These are phyloP conservation scores for Pseudococcus longispinus DNA, from an alignment of 2,888 invertebrate genomes.

Conservation along the genomic window DNA sequence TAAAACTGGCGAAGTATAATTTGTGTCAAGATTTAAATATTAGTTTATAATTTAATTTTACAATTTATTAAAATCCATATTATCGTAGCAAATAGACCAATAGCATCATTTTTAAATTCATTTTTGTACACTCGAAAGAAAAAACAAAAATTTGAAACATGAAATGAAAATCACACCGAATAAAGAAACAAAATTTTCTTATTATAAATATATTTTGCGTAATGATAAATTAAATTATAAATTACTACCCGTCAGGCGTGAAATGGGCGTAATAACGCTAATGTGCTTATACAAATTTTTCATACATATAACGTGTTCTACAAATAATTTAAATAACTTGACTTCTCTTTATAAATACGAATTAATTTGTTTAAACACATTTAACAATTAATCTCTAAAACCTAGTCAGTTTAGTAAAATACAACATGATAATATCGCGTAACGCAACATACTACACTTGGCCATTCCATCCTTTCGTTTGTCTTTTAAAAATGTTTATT, in stretches of 20 bases:
- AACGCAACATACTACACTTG: constrained; percentile 26
- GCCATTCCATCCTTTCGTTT: constrained; percentile 1
- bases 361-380: constrained; percentile 46
- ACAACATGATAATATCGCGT: constrained; percentile 33
- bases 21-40: not conserved
- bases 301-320: constrained; percentile 43
- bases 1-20: not conserved
- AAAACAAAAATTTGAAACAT: not conserved
- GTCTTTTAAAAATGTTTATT: constrained; percentile 42
- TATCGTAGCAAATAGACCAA: not conserved
- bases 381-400: constrained; percentile 40
- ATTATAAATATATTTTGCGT: constrained; percentile 47
- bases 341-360: constrained; percentile 47
- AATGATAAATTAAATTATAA: constrained; percentile 40
- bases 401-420: constrained; percentile 25
- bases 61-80: not conserved
- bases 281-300: constrained; percentile 44
- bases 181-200: not conserved
- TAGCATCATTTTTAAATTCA: not conserved
- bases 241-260: constrained; percentile 45
- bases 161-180: not conserved
- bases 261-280: constrained; percentile 36
- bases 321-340: constrained; percentile 40
- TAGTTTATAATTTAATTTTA: not conserved
- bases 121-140: not conserved